Evolutionary conservation across 2,797 vertebrate species (phyloP), one percentile per base, ranked within the genome.

Genomic region (Acrossocheilus fasciatus): DNA sequence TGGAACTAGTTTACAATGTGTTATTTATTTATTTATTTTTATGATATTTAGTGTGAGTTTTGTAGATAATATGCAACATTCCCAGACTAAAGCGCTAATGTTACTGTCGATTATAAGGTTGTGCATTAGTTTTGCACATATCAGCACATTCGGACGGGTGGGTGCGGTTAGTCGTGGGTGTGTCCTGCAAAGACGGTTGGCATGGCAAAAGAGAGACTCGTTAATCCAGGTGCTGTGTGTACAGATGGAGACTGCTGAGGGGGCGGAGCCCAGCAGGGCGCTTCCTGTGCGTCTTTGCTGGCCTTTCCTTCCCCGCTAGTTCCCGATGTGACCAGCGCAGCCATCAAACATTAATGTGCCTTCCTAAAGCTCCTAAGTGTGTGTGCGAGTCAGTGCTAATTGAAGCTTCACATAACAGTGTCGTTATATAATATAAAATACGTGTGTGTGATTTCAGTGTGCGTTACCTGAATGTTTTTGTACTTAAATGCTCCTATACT

Each of bases 221-320:
- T 86, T 86, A 84, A 88, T 86, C 68, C 88, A 82, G 87, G 88
- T 87, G 83, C 87, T 59, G 77, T 34, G 76, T 59, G 72, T 84
- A 52, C 77, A 81, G 69, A 86, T 86, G 85, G 85, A 86, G 64
- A 66, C 39, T 36, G 69, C 34, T 45, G 85, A 86, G 70, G 69
- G 72, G 70, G 84, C 57, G 84, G 82, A 3, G 87, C 87, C 91
- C 91, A 90, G 89, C 89, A 92, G 92, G 91, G 88, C 81, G 91
- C 93, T 93, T 93, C 94, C 94, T 91, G 64, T 81, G 87, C 91
- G 91, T 93, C 93, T 92, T 45, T 52, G 15, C 88, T 94, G 92
- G 90, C 94, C 93, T 94, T 95, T 93, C 90, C 81, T 88, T 87
- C 90, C 68, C 91, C 69, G 78, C 91, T 89, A 2, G 91, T 88